Evolutionary conservation across 2,797 vertebrate species (phyloP).

Genomic region (Helicolenus hilgendorfi): DNA sequence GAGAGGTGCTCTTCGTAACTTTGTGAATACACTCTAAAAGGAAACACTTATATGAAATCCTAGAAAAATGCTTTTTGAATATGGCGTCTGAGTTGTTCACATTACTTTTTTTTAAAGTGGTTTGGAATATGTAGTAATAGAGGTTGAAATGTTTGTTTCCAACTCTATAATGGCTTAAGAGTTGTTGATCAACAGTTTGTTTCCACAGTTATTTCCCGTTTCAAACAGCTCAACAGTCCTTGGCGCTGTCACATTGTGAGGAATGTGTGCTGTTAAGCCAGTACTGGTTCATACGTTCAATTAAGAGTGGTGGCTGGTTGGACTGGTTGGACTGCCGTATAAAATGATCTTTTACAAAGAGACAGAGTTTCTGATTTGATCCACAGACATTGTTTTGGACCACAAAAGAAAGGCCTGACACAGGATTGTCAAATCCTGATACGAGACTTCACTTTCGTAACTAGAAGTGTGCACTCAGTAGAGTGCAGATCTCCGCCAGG

Average conservation of each 20-base stretch:
- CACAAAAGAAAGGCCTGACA: neutral
- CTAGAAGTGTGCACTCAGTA: neutral
- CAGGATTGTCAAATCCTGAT: neutral
- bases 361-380: neutral
- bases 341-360: neutral
- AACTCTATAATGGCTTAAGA: conserved; percentile 48
- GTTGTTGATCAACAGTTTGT: conserved; percentile 59
- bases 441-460: neutral
- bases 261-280: conserved; percentile 12
- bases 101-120: conserved; percentile 5
- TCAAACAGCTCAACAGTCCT: conserved; percentile 22
- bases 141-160: conserved; percentile 51
- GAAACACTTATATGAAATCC: neutral
- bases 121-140: conserved; percentile 26
- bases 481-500: neutral
- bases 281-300: neutral
- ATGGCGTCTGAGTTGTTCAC: conserved; percentile 4
- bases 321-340: neutral
- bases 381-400: neutral
- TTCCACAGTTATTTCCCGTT: conserved; percentile 28
- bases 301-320: neutral
- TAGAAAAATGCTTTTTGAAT: neutral
- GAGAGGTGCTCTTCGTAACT: neutral
- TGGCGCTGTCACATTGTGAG: conserved; percentile 21
- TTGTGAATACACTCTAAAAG: neutral